These are phyloP conservation scores for Agonum fuliginosum DNA, from an alignment of 2,888 invertebrate genomes.

Conservation along the genomic window DNA sequence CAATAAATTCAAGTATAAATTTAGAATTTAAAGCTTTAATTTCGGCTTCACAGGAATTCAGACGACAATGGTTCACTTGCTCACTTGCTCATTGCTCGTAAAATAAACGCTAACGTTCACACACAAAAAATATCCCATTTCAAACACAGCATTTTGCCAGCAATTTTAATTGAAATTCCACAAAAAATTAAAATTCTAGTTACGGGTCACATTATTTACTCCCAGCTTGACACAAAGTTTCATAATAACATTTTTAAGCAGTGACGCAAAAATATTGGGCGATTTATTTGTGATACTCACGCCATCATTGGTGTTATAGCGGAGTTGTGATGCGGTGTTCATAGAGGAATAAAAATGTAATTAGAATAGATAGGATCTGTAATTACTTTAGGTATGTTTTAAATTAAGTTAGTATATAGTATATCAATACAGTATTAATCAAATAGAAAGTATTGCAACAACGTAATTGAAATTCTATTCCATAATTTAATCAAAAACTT, in stretches of 20 bases:
- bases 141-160: slow-evolving; percentile 18
- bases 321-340: too few relatives aligned
- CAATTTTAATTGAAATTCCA: slow-evolving; percentile 35
- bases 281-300: background rate
- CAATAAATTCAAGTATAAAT: too few relatives aligned
- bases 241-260: background rate
- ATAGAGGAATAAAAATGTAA: background rate
- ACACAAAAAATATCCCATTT: background rate
- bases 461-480: too few relatives aligned
- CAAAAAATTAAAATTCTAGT: slow-evolving; percentile 23
- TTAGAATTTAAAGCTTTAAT: too few relatives aligned
- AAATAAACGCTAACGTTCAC: background rate
- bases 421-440: too few relatives aligned
- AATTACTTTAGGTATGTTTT: background rate
- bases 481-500: too few relatives aligned
- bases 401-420: background rate
- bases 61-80: too few relatives aligned
- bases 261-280: background rate
- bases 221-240: background rate
- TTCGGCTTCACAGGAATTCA: too few relatives aligned
- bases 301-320: too few relatives aligned
- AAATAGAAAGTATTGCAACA: too few relatives aligned
- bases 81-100: too few relatives aligned
- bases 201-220: background rate
- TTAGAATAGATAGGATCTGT: background rate